These are phyloP conservation scores for Galagoides demidoff DNA, from an alignment of 2,797 vertebrate species.

Conservation along the genomic window DNA sequence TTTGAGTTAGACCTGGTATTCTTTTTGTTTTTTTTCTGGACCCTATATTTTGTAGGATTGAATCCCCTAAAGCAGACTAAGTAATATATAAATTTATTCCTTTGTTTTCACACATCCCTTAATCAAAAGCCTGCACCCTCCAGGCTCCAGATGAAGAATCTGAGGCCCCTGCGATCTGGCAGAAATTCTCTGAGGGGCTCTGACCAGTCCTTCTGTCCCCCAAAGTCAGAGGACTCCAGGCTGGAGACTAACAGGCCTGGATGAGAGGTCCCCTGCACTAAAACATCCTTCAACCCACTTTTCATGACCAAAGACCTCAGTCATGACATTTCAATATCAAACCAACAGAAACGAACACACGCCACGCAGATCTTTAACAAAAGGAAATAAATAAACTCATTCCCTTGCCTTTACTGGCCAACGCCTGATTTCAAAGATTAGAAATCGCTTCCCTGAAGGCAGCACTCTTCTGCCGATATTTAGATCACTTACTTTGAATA, in stretches of 20 bases:
- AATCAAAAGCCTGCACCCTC: neutral
- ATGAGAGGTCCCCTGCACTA: neutral
- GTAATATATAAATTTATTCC: no score
- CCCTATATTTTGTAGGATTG: rapidly evolving
- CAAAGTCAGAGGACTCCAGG: no score
- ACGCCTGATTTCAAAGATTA: neutral
- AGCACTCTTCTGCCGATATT: neutral
- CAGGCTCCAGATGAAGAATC: no score
- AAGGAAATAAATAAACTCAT: neutral
- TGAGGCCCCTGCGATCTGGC: rapidly evolving
- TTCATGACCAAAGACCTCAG: neutral
- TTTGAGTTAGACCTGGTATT: no score
- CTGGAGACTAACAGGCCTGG: neutral
- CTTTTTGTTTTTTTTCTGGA: no score
- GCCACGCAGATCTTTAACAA: neutral
- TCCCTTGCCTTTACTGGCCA: neutral
- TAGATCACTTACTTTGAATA: neutral
- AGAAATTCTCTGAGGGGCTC: no score
- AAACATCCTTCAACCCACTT: rapidly evolving
- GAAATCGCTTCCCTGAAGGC: neutral
- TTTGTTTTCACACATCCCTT: neutral
- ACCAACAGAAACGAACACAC: rapidly evolving
- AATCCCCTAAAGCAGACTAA: neutral
- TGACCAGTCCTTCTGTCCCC: neutral
- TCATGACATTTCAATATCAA: neutral